Evolutionary conservation across 2,888 invertebrate species (phyloP).

Genomic region (Rapana venosa): DNA sequence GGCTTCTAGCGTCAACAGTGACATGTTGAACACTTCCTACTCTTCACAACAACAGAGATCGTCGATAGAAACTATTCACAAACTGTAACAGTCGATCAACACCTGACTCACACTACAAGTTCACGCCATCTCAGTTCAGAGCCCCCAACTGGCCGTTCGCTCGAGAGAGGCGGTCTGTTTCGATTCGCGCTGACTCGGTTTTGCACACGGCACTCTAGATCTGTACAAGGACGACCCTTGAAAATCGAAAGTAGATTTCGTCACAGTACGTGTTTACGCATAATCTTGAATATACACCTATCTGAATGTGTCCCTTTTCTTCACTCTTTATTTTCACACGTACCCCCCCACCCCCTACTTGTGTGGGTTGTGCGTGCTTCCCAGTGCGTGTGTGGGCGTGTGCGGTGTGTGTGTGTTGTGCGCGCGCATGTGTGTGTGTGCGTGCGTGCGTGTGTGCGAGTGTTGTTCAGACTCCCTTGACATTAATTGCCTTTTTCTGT

Average conservation of each 20-base stretch:
- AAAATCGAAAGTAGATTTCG: constrained; percentile 29
- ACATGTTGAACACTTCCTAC: constrained; percentile 48
- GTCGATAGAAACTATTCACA: not conserved
- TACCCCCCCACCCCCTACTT: no score
- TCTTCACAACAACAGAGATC: not conserved
- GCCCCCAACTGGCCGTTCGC: not conserved
- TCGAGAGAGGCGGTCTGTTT: constrained; percentile 1
- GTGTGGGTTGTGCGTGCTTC: not conserved
- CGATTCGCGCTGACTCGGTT: constrained; percentile 43
- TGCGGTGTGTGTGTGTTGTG: no score
- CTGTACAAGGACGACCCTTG: constrained; percentile 19
- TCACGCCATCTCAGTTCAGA: constrained; percentile 35
- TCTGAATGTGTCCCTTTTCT: not conserved
- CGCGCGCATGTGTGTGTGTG: no score
- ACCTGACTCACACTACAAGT: constrained; percentile 1
- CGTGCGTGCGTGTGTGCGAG: no score
- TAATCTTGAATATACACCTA: not conserved
- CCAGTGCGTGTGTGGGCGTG: no score
- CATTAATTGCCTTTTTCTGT: no score
- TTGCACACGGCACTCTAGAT: constrained; percentile 51
- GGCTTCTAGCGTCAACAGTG: constrained; percentile 70
- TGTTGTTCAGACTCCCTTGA: no score
- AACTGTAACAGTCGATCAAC: not conserved
- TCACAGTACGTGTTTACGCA: not conserved
- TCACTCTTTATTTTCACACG: no score